phyloP scores from a whole-genome alignment of 2,888 invertebrate species.

The Caradrina kadenii region DNA sequence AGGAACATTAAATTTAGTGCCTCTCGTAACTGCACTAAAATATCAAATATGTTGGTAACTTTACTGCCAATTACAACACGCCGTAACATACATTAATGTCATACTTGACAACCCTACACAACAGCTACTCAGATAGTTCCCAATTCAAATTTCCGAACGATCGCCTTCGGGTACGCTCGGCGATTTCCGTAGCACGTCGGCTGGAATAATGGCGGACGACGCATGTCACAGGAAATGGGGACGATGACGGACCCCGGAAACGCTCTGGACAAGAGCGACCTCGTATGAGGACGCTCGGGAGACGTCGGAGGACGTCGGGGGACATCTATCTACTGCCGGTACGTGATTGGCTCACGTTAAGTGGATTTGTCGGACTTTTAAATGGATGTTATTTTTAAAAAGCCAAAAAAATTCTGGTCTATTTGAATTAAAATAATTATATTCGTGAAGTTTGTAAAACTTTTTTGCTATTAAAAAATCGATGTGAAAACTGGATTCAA shows the following conservation, averaged over 20 bases:
- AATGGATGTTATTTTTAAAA: conserved; percentile 30
- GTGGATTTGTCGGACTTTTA: conserved; percentile 38
- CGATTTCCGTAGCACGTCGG: conserved; percentile 78
- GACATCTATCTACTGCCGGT: conserved; percentile 24
- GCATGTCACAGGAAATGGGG: conserved; percentile 79
- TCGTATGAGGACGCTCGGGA: conserved; percentile 51
- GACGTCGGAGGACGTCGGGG: conserved; percentile 45
- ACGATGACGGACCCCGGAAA: conserved; percentile 81
- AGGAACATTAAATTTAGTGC: conserved; percentile 12
- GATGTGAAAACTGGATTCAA: conserved; percentile 16
- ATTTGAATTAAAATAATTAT: conserved; percentile 37
- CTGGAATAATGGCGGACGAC: conserved; percentile 77
- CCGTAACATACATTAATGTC: conserved; percentile 25
- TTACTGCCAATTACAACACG: conserved; percentile 9
- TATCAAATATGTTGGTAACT: conserved; percentile 10
- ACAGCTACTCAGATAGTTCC: conserved; percentile 59
- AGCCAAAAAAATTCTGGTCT: not conserved
- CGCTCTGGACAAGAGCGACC: conserved; percentile 68
- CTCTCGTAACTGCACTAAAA: conserved; percentile 1
- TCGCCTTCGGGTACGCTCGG: conserved; percentile 74
- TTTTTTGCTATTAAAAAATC: conserved; percentile 36
- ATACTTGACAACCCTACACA: conserved; percentile 54
- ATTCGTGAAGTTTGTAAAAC: conserved; percentile 35
- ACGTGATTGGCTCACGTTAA: conserved; percentile 46
- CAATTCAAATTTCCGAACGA: conserved; percentile 81